Conservation (phyloP, 2,888 invertebrate genomes). For the Helicoverpa assulta region DNA sequence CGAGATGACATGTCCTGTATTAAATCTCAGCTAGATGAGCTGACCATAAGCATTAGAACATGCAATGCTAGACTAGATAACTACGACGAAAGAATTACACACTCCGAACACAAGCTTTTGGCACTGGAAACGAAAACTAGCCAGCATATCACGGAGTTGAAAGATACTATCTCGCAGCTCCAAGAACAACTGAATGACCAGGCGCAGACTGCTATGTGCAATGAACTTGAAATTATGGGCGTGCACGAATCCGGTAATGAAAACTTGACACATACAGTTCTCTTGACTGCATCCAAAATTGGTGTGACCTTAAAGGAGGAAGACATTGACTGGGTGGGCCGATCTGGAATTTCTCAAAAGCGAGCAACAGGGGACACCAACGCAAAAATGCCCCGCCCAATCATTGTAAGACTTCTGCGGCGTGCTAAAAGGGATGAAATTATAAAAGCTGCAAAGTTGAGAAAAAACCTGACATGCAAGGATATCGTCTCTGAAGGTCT, state of each 20-base stretch:
- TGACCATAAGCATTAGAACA: too few relatives aligned
- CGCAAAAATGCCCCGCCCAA: background rate
- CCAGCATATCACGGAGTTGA: too few relatives aligned
- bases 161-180: too few relatives aligned
- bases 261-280: background rate
- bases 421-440: constrained; percentile 3
- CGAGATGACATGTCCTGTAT: too few relatives aligned
- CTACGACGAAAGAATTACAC: too few relatives aligned
- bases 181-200: too few relatives aligned
- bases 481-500: background rate
- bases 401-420: constrained; percentile 1
- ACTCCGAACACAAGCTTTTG: too few relatives aligned
- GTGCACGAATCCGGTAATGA: background rate
- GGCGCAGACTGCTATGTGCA: too few relatives aligned
- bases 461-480: background rate
- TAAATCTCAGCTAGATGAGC: too few relatives aligned
- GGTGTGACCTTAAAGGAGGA: background rate
- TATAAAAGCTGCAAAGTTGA: background rate
- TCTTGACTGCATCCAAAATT: background rate
- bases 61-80: too few relatives aligned
- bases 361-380: background rate
- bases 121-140: too few relatives aligned
- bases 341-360: background rate
- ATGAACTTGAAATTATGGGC: constrained; percentile 10
- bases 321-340: constrained; percentile 1